Evolutionary conservation across 2,797 vertebrate genomes (phyloP).

Genomic region (Pagetopsis macropterus): DNA sequence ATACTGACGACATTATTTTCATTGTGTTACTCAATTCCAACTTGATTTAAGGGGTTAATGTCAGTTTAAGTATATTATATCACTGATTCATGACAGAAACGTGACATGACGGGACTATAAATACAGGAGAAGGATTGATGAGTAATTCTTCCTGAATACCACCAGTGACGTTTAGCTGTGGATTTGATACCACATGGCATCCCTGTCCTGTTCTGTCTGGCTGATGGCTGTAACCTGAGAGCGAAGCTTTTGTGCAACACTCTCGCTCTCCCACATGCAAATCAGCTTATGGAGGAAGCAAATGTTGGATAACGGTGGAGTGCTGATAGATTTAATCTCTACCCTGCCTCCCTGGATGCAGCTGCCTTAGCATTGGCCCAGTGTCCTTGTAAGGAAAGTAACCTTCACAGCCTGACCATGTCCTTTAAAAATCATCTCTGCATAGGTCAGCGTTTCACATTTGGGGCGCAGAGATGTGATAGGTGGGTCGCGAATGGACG

Average conservation of each 20-base stretch:
- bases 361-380: conserved; percentile 23
- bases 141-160: background rate
- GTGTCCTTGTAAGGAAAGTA: conserved; percentile 53
- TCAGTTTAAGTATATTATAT: background rate
- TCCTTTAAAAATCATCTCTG: conserved; percentile 4
- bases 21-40: too few species aligned
- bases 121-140: background rate
- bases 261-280: conserved; percentile 58
- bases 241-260: conserved; percentile 35
- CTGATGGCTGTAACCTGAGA: conserved; percentile 26
- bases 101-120: background rate
- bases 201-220: conserved; percentile 7
- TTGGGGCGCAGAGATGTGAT: too few species aligned
- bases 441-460: background rate
- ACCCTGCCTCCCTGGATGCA: conserved; percentile 45
- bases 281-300: conserved; percentile 73
- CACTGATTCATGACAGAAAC: background rate
- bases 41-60: background rate
- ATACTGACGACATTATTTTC: background rate
- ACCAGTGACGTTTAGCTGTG: background rate
- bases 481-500: too few species aligned
- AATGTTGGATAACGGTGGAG: conserved; percentile 60
- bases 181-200: background rate
- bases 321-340: conserved; percentile 70
- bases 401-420: conserved; percentile 29